phyloP scores from a whole-genome alignment of 1,140 invertebrate species.

The Pinna nobilis region DNA sequence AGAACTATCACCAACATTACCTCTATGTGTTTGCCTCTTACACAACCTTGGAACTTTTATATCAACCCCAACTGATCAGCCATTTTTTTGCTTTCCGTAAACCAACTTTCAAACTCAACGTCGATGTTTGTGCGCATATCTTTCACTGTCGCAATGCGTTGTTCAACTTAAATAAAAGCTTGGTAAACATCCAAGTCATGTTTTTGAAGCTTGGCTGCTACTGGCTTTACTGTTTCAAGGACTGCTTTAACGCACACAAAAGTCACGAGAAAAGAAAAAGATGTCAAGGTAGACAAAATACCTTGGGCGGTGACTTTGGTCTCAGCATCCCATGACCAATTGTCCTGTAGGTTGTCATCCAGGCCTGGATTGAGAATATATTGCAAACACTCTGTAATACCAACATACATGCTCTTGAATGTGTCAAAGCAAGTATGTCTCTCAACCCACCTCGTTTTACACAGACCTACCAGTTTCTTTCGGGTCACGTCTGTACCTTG shows the following conservation, averaged over 20 bases:
- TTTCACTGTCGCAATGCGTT: neutral
- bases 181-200: neutral
- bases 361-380: neutral
- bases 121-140: slow-evolving; percentile 9
- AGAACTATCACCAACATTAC: neutral
- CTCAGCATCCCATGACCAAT: slow-evolving; percentile 6
- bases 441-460: slow-evolving; percentile 37
- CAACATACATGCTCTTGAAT: slow-evolving; percentile 14
- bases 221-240: neutral
- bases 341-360: neutral
- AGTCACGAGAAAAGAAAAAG: slow-evolving; percentile 1
- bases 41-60: neutral
- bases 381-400: slow-evolving; percentile 4
- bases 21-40: slow-evolving; percentile 2
- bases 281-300: slow-evolving; percentile 2
- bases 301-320: slow-evolving; percentile 3
- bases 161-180: neutral
- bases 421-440: slow-evolving; percentile 31
- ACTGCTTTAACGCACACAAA: neutral
- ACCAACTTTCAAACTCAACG: slow-evolving; percentile 2
- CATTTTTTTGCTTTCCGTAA: slow-evolving; percentile 8
- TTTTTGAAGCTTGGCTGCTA: slow-evolving; percentile 5
- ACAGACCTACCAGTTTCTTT: slow-evolving; percentile 25
- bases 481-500: neutral
- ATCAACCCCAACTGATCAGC: neutral